Base-by-base conservation (phyloP, 2,113 vertebrate genomes). In the Aptenodytes forsteri region DNA sequence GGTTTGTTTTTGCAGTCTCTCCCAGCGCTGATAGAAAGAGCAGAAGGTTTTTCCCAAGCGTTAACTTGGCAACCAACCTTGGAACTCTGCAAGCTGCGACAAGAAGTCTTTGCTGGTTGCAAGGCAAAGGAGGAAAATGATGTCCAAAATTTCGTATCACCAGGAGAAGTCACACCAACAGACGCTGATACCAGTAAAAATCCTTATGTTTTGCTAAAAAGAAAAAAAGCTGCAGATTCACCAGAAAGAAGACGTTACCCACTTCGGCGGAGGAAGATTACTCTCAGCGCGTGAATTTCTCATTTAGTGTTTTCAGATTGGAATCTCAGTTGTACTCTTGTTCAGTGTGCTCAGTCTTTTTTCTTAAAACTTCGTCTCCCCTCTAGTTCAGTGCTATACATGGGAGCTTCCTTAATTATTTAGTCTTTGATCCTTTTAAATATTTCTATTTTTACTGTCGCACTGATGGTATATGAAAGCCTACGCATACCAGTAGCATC, bases 31-130 rank as follows among this genome's bases (percentile, higher is more conserved):
- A 98, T 99, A 97, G 98, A 98, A 96, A 99, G 98, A 94, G 99
- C 98, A 10, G 98, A 99, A 69, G 99, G 99, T 42, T 98, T 99
- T 92, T 98, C 98, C 23, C 97, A 99, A 92, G 97, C 98, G 3
- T 94, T 99, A 77, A 96, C 94, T 96, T 97, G 98, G 96, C 98
- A 98, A 40, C 98, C 98, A 15, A 73, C 95, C 22, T 95, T 98
- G 15, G 95, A 98, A 81, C 97, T 98, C 4, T 97, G 98, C 96
- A 98, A 98, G 92, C 91, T 99, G 91, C 98, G 98, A 59, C 97
- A 98, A 90, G 98, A 98, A 96, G 94, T 98, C 70, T 98, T 98
- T 77, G 96, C 97, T 42, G 58, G 36, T 77, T 94, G 70, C 65
- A 50, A 70, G 17, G 52, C 3, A 0, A 97, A 98, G 67, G 59